phyloP scores from a whole-genome alignment of 2,113 vertebrate genomes.

The Balaenoptera acutorostrata region DNA sequence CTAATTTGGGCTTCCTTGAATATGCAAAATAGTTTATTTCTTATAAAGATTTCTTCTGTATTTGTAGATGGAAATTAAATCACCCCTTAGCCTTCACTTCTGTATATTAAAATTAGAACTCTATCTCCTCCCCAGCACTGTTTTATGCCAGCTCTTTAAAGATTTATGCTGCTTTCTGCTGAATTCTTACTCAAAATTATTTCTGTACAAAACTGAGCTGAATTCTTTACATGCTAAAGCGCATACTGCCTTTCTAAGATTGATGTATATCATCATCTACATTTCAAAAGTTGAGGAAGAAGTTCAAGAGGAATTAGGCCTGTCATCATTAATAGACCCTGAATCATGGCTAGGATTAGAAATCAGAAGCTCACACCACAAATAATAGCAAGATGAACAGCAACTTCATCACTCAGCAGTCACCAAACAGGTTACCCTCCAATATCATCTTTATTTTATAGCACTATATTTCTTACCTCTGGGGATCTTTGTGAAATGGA shows the following conservation, averaged over 20 bases:
- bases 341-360: slow-evolving; percentile 68
- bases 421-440: slow-evolving; percentile 69
- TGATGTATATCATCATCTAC: slow-evolving; percentile 59
- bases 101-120: slow-evolving; percentile 45
- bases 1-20: not conserved
- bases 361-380: slow-evolving; percentile 64
- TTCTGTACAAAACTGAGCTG: slow-evolving; percentile 38
- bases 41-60: slow-evolving; percentile 25
- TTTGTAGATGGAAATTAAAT: slow-evolving; percentile 46
- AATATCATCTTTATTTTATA: slow-evolving; percentile 76
- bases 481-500: slow-evolving; percentile 58
- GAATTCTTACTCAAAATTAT: slow-evolving; percentile 41
- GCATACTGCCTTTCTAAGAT: slow-evolving; percentile 48
- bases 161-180: slow-evolving; percentile 56
- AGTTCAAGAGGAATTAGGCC: slow-evolving; percentile 72
- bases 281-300: slow-evolving; percentile 68
- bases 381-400: slow-evolving; percentile 64
- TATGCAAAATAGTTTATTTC: slow-evolving; percentile 20
- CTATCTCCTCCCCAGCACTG: not conserved
- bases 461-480: slow-evolving; percentile 70
- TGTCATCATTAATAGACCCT: slow-evolving; percentile 70
- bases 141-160: slow-evolving; percentile 45
- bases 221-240: slow-evolving; percentile 49
- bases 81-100: not conserved
- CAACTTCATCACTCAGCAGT: slow-evolving; percentile 71